phyloP scores from a whole-genome alignment of 2,113 vertebrate genomes.

The Mesocricetus auratus region DNA sequence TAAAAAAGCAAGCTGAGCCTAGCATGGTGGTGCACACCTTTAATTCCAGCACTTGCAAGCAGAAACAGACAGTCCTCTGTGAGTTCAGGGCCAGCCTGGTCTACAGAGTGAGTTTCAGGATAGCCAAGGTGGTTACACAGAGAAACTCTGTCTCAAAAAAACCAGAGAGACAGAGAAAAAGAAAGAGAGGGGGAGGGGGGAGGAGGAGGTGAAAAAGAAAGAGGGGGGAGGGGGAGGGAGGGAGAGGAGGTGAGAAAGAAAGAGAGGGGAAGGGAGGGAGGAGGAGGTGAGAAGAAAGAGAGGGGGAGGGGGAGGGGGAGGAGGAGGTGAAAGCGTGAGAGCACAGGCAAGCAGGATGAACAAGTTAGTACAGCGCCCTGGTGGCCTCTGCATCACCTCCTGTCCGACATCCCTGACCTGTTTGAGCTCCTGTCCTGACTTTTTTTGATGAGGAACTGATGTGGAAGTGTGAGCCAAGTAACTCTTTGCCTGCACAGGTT shows the following conservation, averaged over 20 bases:
- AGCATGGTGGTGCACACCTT: neutral
- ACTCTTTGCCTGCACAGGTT: neutral
- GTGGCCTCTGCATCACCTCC: neutral
- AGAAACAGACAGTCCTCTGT: neutral
- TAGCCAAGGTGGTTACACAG: neutral
- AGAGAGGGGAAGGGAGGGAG: too few relatives aligned
- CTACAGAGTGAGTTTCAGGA: neutral
- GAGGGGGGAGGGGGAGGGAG: too few relatives aligned
- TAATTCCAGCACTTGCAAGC: neutral
- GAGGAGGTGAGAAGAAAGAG: too few relatives aligned
- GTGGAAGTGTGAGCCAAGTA: neutral
- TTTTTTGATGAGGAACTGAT: neutral
- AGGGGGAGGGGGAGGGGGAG: too few relatives aligned
- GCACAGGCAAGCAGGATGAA: too few relatives aligned
- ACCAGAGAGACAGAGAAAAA: neutral
- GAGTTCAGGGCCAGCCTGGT: neutral
- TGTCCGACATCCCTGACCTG: neutral
- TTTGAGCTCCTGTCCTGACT: neutral
- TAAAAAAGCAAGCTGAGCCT: neutral
- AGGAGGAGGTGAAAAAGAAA: too few relatives aligned
- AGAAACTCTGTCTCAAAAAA: neutral
- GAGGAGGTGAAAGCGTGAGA: too few relatives aligned
- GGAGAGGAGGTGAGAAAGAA: too few relatives aligned
- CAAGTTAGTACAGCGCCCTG: neutral
- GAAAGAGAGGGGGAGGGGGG: neutral